Evolutionary conservation across 2,888 invertebrate genomes (phyloP).

Genomic region (Ptilodon capucinus): DNA sequence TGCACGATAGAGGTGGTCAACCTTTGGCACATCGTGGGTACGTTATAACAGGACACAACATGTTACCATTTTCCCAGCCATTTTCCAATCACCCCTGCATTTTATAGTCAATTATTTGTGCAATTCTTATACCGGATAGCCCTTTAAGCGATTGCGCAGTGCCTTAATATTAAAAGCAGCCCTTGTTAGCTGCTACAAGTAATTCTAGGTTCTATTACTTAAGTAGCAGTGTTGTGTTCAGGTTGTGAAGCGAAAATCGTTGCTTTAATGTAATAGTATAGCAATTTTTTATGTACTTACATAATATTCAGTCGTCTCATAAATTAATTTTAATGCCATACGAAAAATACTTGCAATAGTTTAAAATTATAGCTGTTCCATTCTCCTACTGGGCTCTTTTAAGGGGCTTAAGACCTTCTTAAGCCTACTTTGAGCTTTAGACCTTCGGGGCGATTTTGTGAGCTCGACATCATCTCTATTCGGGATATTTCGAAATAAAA

Average conservation of each 20-base stretch:
- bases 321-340: too few relatives aligned
- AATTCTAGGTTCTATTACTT: conserved; percentile 12
- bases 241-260: neutral
- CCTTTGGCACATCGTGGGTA: conserved; percentile 55
- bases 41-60: conserved; percentile 40
- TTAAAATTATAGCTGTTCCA: too few relatives aligned
- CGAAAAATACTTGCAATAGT: too few relatives aligned
- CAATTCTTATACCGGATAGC: conserved; percentile 39
- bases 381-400: too few relatives aligned
- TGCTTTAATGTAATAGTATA: conserved; percentile 5
- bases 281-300: neutral
- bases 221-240: neutral
- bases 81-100: conserved; percentile 53
- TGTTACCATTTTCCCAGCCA: conserved; percentile 31
- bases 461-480: too few relatives aligned
- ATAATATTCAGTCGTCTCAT: too few relatives aligned
- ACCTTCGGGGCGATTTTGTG: too few relatives aligned
- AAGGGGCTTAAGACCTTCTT: too few relatives aligned
- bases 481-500: too few relatives aligned
- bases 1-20: conserved; percentile 42
- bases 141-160: conserved; percentile 28
- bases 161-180: conserved; percentile 14
- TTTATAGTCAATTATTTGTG: conserved; percentile 54
- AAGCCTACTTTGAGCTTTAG: too few relatives aligned
- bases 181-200: conserved; percentile 16